Conservation (phyloP, 2,888 invertebrate species). For the Colletes collaris region DNA sequence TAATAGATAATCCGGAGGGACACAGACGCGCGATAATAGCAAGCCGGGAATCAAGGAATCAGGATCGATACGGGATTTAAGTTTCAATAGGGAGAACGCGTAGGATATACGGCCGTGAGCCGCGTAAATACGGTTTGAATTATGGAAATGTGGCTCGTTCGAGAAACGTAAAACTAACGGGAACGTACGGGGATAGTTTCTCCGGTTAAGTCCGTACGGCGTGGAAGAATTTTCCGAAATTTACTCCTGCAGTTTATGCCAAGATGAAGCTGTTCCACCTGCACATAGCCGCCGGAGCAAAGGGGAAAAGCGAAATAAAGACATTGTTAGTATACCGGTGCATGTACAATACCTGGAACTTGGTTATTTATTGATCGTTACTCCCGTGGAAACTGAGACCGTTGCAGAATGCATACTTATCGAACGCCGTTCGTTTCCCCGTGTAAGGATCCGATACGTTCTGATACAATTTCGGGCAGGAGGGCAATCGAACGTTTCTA, state of each 20-base stretch:
- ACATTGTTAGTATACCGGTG: conserved; percentile 32
- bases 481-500: not conserved
- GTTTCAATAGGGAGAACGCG: conserved; percentile 15
- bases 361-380: conserved; percentile 49
- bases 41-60: conserved; percentile 25
- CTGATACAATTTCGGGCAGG: conserved; percentile 15
- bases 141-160: conserved; percentile 16
- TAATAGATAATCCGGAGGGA: conserved; percentile 26
- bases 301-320: conserved; percentile 29
- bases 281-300: not conserved
- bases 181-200: conserved; percentile 1
- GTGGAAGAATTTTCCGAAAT: conserved; percentile 36
- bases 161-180: conserved; percentile 24
- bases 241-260: conserved; percentile 25
- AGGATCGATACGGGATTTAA: conserved; percentile 37
- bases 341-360: conserved; percentile 27
- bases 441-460: conserved; percentile 28
- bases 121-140: not conserved
- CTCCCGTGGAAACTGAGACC: conserved; percentile 13
- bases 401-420: conserved; percentile 36
- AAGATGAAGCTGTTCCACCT: conserved; percentile 12
- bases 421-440: conserved; percentile 21
- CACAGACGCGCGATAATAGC: not conserved
- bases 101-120: not conserved
- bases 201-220: conserved; percentile 9